Base-by-base conservation (phyloP, 2,888 invertebrate genomes). In the Archips crataeganus region DNA sequence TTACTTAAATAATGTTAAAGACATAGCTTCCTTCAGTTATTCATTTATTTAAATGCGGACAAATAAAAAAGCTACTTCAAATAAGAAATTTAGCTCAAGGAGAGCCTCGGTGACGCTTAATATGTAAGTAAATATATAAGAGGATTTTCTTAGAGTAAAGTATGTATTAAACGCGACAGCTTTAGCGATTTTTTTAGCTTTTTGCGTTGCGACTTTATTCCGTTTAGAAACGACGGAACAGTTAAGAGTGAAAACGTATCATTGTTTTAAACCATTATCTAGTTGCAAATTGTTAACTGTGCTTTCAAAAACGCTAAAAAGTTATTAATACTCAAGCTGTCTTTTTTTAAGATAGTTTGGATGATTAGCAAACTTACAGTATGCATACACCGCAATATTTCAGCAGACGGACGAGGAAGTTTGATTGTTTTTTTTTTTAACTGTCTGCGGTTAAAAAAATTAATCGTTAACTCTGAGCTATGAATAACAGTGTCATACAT, bases 131-230 rank as follows among this genome's bases (percentile, higher is more conserved):
- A n/a, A n/a, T n/a, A n/a, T n/a, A 54, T 42, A 70, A 70, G 34
- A 62, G 69, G 70, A 51, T 70, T 54, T 68, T 36, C 62, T 70
- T 54, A 54, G 23, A 62, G 51, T 62, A 62, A 62, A 70, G 70
- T 32, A 61, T 51, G 69, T 39, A 61, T 36, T 69, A n/a, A 49
- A 54, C 32, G 54, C 32, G 63, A 70, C 54, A 34, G 45, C 63
- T 54, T 5, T 9, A 60, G 62, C 51, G 49, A 32, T 57, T 70
- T 62, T 51, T 57, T 63, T 34, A 57, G 54, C 45, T 60, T 60
- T 60, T 11, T 11, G 32, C 10, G 13, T 60, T 4, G 36, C 8
- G 9, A 2, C 32, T 10, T 60, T 6, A 39, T 60, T 60, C 6
- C n/a, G n/a, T 34, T n/a, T 13, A 60, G n/a, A 49, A 13, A 5